Base-by-base conservation (phyloP, 2,888 invertebrate genomes). In the Cephus pulcher region DNA sequence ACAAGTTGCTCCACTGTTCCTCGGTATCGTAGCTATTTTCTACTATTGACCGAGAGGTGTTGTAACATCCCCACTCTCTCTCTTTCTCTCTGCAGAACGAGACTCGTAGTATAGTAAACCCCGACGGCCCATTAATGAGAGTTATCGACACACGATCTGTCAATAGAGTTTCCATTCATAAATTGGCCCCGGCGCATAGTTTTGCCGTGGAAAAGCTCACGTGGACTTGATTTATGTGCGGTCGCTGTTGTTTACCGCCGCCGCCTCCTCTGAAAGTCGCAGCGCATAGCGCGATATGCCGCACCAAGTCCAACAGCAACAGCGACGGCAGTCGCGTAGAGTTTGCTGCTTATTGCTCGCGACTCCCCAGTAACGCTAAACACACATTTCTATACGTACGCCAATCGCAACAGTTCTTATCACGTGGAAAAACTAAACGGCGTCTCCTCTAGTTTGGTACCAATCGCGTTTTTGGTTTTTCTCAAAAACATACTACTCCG, bases 121-220 rank as follows among this genome's bases (percentile, higher is more conserved):
- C 79, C 12, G 83, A 82, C 83, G 82, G 84, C 80, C 84, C 86
- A 86, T 87, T 87, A 87, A 87, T 85, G 84, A 86, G 84, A 86
- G 86, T 85, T 86, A 83, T 88, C 87, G 86, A 86, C 84, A 84
- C 84, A 82, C 86, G 86, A 89, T 88, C 87, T 87, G 87, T 88
- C 89, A 87, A 88, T 89, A 88, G 87, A 85, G 85, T 84, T 84
- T 84, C 85, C 88, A 88, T 88, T 88, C 87, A 87, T 88, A 87
- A 87, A 88, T 86, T 86, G 85, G 84, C 84, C 80, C 73, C 75
- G 81, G 83, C 84, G 85, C 83, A 86, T 83, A 85, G 87, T 86
- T 87, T 84, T 85, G 86, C 84, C 84, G 82, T 84, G 84, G 84
- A 86, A 87, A 87, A 56, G 23, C 23, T 85, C 85, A 87, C 88